Percentiles rank a stretch among this genome's conserved stretches.
Evolutionary conservation across 2,113 vertebrate genomes (phyloP).

Genomic region (Mungos mungo): DNA sequence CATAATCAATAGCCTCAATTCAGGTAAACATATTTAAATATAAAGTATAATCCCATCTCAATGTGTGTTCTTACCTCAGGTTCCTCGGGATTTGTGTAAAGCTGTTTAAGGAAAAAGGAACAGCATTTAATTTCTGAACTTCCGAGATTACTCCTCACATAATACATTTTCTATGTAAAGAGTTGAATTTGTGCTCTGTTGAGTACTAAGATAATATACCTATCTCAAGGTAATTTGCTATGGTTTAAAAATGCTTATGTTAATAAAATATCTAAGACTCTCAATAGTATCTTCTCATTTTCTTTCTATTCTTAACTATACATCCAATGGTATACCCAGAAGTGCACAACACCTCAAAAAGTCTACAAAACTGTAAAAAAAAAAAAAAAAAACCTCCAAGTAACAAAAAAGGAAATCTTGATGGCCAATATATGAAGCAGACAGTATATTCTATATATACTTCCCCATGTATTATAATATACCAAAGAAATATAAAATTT

Average conservation of each 20-base stretch:
- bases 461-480: background rate
- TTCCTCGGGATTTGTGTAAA: constrained; percentile 85
- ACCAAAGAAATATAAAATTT: constrained; percentile 1
- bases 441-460: background rate
- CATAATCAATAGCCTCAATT: constrained; percentile 33
- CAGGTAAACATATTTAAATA: constrained; percentile 69
- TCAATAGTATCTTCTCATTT: constrained; percentile 39
- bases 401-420: constrained; percentile 27
- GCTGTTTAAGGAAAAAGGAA: constrained; percentile 85
- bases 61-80: constrained; percentile 85
- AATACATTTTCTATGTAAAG: constrained; percentile 48
- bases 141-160: background rate
- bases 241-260: background rate
- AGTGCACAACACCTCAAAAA: constrained; percentile 35
- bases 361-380: constrained; percentile 53
- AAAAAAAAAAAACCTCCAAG: background rate
- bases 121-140: constrained; percentile 63
- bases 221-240: background rate
- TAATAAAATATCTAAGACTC: constrained; percentile 21
- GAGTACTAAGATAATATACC: background rate
- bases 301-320: background rate
- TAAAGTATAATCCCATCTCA: constrained; percentile 63
- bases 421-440: background rate
- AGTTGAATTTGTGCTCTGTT: constrained; percentile 18
- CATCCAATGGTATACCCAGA: constrained; percentile 13